These are phyloP conservation scores for Ellobium chinense DNA, from an alignment of 2,888 invertebrate genomes.

Conservation along the genomic window DNA sequence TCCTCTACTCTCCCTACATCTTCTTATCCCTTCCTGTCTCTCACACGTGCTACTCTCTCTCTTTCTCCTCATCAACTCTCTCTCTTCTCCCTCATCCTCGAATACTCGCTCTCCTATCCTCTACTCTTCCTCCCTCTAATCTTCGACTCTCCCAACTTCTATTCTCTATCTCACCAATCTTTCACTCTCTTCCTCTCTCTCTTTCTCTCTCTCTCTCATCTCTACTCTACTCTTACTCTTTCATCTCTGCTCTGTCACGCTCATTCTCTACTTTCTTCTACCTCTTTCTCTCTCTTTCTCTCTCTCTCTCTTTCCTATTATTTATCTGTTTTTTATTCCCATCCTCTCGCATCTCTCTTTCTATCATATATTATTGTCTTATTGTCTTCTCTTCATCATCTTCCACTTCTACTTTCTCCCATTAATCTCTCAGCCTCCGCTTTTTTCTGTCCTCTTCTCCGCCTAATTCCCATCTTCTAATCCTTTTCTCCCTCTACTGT, in stretches of 20 bases:
- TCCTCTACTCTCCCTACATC: background rate
- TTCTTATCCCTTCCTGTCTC: background rate
- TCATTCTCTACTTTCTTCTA: conserved; percentile 22
- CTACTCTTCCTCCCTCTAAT: no score
- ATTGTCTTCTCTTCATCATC: background rate
- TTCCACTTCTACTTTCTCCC: background rate
- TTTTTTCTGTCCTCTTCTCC: background rate
- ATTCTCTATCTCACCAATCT: background rate
- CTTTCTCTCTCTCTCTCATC: background rate
- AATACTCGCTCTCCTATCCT: no score
- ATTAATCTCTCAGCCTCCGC: background rate
- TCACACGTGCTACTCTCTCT: background rate
- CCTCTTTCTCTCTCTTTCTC: conserved; percentile 28
- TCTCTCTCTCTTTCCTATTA: conserved; percentile 12
- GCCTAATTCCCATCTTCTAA: background rate
- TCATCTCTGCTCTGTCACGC: conserved; percentile 20
- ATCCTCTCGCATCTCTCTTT: background rate
- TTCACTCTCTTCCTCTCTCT: background rate
- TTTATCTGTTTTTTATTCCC: background rate
- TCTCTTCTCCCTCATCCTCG: background rate
- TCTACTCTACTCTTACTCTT: background rate
- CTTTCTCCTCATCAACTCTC: background rate
- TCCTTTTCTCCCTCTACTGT: background rate
- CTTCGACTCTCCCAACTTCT: background rate
- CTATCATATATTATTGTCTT: background rate